Conservation (phyloP, 2,888 invertebrate genomes). For the Lithophane ornitopus region DNA sequence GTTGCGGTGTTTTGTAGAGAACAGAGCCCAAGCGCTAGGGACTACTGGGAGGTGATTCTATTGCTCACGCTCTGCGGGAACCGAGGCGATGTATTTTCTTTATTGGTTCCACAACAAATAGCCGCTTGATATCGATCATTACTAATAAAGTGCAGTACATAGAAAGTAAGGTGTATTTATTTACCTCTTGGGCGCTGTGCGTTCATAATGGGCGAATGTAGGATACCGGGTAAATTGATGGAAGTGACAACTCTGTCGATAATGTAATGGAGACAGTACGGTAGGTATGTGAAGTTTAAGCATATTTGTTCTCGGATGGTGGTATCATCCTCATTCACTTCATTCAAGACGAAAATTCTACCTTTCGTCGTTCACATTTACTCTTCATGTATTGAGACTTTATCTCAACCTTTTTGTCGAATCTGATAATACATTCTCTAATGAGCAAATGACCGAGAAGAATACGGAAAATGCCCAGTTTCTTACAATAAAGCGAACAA, state of each 20-base stretch:
- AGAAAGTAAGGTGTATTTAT: conserved; percentile 22
- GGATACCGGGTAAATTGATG: background rate
- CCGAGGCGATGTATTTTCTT: conserved; percentile 72
- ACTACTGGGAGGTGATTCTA: conserved; percentile 75
- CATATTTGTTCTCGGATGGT: background rate
- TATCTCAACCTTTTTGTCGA: background rate
- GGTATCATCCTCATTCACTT: background rate
- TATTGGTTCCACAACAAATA: conserved; percentile 74
- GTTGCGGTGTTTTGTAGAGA: conserved; percentile 83
- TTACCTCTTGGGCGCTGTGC: background rate
- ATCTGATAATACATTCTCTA: conserved; percentile 29
- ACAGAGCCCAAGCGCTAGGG: conserved; percentile 73
- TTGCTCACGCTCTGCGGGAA: conserved; percentile 81
- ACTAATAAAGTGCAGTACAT: conserved; percentile 17
- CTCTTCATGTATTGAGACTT: background rate
- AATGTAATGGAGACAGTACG: background rate
- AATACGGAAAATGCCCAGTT: conserved; percentile 41
- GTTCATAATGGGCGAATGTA: background rate
- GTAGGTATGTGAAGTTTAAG: background rate
- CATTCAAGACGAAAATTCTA: background rate
- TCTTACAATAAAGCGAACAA: conserved; percentile 50
- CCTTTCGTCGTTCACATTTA: background rate
- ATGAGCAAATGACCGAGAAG: conserved; percentile 32
- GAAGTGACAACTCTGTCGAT: background rate
- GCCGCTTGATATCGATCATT: conserved; percentile 65